Percentiles rank a stretch among this genome's conserved stretches.
These are phyloP conservation scores for Acanthococcus lagerstroemiae DNA, from an alignment of 2,888 invertebrate species.

Conservation along the genomic window DNA sequence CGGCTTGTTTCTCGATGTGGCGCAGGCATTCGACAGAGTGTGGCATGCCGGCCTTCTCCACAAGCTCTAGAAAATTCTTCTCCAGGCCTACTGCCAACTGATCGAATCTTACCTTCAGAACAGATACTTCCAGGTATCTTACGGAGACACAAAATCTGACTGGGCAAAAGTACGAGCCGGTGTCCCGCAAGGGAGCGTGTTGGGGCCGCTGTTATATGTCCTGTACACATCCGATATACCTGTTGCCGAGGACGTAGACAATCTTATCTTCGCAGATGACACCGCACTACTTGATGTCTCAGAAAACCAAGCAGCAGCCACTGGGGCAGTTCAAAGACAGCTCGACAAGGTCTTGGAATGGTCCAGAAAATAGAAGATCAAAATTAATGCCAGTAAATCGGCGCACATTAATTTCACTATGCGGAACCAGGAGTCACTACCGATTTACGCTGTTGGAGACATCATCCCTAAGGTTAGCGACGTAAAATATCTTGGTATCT, in stretches of 20 bases:
- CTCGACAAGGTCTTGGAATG: not conserved
- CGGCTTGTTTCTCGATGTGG: not conserved
- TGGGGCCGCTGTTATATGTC: not conserved
- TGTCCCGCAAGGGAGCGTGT: not conserved
- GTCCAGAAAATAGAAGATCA: not conserved
- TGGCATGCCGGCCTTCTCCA: not conserved
- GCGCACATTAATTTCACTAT: not conserved
- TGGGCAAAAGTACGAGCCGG: not conserved
- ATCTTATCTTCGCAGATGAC: too few species aligned
- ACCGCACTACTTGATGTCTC: too few species aligned
- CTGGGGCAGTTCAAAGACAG: not conserved
- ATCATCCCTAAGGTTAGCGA: not conserved
- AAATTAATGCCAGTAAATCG: not conserved
- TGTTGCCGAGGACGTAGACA: too few species aligned
- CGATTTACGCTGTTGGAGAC: not conserved
- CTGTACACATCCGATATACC: not conserved
- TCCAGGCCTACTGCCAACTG: not conserved
- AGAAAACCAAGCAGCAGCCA: not conserved
- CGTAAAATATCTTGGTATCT: too few species aligned
- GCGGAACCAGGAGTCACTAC: not conserved
- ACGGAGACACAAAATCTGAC: too few species aligned
- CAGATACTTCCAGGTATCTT: not conserved
- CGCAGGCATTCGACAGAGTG: constrained; percentile 2
- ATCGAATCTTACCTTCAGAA: not conserved
- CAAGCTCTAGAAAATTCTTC: not conserved